Evolutionary conservation across 2,888 invertebrate genomes (phyloP), one percentile per base, ranked within the genome.

Genomic region (Heliothis peltigera): DNA sequence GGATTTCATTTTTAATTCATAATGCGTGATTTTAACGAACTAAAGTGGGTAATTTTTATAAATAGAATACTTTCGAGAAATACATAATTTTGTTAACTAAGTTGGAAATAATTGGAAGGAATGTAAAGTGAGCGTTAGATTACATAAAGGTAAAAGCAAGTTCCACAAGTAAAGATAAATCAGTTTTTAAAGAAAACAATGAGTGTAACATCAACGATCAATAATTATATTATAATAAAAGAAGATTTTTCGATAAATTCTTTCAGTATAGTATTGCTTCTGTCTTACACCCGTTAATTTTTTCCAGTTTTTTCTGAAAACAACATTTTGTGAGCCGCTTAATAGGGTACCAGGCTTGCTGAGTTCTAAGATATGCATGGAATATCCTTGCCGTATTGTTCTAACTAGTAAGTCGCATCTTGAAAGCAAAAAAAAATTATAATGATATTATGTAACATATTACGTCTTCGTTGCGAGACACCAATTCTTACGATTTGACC

Each of bases 111-210:
- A 66, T 46, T 74, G 66, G 66, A 73, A 80, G 80, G 80, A 80
- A 80, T 80, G 80, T 80, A 65, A 54, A 58, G 54, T 80, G 77
- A 80, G 81, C 80, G 70, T 70, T 56, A 55, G 58, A 60, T 63
- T 74, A 75, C 48, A 58, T 52, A 12, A 32, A 57, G 15, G 39
- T 35, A 32, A 44, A 60, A 39, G 19, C 22, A 56, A 52, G 52
- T 56, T 56, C 44, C 10, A 47, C 46, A 62, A 55, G 59, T 12
- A 42, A 56, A 58, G 10, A 48, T 49, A 61, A 49, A 60, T 56
- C 32, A 25, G 21, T 35, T 55, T 56, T 53, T 15, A n/a, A 17
- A 32, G 44, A 58, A 52, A 42, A 48, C 57, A 17, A n/a, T n/a
- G n/a, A 43, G n/a, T 73, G 61, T 49, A 73, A 67, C 53, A 54